Evolutionary conservation across 2,113 vertebrate genomes (phyloP), one percentile per base, ranked within the genome.

Genomic region (Anoplopoma fimbria): DNA sequence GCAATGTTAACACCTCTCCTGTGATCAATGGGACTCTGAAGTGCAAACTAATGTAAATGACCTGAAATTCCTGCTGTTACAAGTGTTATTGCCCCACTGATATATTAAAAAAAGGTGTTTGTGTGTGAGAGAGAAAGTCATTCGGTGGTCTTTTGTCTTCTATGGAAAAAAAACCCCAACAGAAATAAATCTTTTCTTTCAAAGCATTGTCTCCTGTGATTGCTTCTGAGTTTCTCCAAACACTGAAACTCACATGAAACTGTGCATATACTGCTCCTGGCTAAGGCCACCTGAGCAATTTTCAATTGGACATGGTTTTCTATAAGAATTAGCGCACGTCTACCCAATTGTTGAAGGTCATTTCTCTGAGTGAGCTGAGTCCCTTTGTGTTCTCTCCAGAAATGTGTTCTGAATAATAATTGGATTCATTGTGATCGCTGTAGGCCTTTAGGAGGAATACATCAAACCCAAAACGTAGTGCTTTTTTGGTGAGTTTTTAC

Each of bases 131-230:
- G 55, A 27, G 3, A 38, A 68, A 45, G 23, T 23, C 17, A 29
- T 49, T 23, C 6, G 1, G 4, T 70, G 38, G 19, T 79, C 23
- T 49, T 17, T 21, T 70, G 19, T 79, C 23, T 49, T 17, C n/a
- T 70, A 25, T 75, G 19, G 17, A 13, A 9, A 23, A n/a, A 14
- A 82, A 86, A 78, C 6, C 4, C 6, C 4, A 80, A 47, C 10
- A 67, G 27, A 85, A 92, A 89, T 88, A 90, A 87, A 92, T 47
- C 4, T 62, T 19, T 40, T 67, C 33, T 60, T 67, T 82, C 19
- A 79, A 55, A 72, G 10, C 77, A 47, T 2, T 25, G 71, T 68
- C 65, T 84, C 53, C 25, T 83, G 79, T 75, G 23, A 62, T 82
- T 72, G n/a, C 38, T 72, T 1, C 12, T 25, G 12, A 63, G 29